Evolutionary conservation across 1,140 invertebrate species (phyloP).

Genomic region (Chionoecetes opilio): DNA sequence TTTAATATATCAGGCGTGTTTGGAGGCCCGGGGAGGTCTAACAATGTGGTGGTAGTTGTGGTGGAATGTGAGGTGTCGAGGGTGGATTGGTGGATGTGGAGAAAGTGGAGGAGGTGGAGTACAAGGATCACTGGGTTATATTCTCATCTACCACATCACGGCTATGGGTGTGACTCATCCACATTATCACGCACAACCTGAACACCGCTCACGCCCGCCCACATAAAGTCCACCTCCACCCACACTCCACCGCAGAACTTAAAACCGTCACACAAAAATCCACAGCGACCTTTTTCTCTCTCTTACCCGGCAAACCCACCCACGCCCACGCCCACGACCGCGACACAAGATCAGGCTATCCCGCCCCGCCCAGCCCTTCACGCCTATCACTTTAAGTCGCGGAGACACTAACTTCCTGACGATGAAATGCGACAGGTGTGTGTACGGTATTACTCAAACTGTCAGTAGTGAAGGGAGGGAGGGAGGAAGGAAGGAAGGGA

Average conservation of each 20-base stretch:
- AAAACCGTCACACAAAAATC: constrained; percentile 1
- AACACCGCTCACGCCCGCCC: background rate
- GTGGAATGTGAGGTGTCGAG: background rate
- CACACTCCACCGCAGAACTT: background rate
- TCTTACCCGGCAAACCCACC: background rate
- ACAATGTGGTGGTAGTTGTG: background rate
- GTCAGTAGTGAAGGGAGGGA: background rate
- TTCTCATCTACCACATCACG: constrained; percentile 10
- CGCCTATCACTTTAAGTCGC: background rate
- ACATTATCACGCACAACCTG: background rate
- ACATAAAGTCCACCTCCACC: background rate
- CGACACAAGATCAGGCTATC: background rate
- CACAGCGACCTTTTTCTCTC: background rate
- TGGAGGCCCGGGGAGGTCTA: background rate
- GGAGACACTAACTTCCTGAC: constrained; percentile 30
- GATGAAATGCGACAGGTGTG: constrained; percentile 27
- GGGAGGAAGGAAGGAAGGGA: background rate
- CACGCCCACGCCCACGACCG: background rate
- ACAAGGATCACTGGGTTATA: background rate
- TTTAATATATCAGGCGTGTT: constrained; percentile 30
- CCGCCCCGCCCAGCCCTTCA: background rate
- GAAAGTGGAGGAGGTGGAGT: background rate
- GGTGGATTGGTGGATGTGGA: background rate
- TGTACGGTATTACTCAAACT: background rate
- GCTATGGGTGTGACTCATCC: constrained; percentile 20